A percentile compares a stretch with the other conserved stretches of the same genome.
Conservation (phyloP, 2,113 vertebrate species). For the Tragelaphus strepsiceros region DNA sequence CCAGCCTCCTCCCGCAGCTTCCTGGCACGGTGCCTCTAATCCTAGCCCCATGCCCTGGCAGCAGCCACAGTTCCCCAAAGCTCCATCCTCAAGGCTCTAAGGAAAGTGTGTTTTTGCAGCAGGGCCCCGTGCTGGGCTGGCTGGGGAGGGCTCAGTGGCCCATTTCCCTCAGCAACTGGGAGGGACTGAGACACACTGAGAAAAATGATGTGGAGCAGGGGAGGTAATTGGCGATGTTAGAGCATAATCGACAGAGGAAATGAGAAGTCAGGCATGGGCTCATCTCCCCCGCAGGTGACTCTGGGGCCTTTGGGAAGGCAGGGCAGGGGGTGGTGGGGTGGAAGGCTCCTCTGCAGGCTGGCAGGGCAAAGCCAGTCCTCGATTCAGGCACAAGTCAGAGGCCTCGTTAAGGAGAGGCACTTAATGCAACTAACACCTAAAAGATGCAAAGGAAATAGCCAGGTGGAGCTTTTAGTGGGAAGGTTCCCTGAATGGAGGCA, state of each 20-base stretch:
- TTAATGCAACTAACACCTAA: background rate
- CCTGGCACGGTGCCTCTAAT: no score
- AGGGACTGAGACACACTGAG: background rate
- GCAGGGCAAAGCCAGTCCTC: background rate
- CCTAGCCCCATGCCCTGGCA: background rate
- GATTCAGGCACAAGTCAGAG: background rate
- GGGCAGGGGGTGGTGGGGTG: background rate
- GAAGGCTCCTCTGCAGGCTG: background rate
- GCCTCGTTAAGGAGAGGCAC: background rate
- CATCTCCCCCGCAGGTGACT: background rate
- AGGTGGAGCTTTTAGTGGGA: background rate
- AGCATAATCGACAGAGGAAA: background rate
- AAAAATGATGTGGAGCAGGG: background rate
- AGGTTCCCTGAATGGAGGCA: background rate
- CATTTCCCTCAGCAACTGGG: background rate
- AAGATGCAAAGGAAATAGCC: background rate
- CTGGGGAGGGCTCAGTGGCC: fast-evolving
- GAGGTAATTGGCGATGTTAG: background rate
- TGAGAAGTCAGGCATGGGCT: background rate
- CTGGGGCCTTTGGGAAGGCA: background rate
- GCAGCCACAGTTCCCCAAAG: background rate
- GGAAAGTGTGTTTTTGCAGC: background rate
- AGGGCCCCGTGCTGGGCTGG: background rate
- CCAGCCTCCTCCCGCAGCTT: background rate
- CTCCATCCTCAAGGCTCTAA: background rate